Evolutionary conservation across 2,113 vertebrate species (phyloP).

Genomic region (Pholis gunnellus): DNA sequence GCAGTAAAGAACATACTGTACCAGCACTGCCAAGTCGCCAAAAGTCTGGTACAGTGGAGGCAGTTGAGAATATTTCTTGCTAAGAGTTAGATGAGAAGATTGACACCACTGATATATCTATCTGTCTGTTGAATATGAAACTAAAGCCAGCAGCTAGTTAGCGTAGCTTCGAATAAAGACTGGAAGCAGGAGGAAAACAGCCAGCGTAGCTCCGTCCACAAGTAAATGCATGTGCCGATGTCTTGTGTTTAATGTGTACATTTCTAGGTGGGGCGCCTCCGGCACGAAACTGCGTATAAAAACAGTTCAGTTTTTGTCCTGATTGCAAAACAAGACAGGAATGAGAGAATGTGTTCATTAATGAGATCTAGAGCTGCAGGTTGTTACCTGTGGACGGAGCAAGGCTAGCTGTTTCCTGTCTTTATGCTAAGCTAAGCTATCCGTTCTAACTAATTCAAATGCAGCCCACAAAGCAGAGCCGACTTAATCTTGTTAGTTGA

Average conservation of each 20-base stretch:
- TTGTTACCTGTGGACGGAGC: background rate
- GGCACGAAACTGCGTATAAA: background rate
- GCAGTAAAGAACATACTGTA: conserved; percentile 1
- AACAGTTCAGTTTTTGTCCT: background rate
- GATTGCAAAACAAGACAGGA: background rate
- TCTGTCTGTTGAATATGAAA: background rate
- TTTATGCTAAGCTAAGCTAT: background rate
- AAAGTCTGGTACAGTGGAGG: background rate
- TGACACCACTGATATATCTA: background rate
- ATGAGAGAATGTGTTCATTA: background rate
- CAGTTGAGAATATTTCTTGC: background rate
- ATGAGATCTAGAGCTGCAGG: background rate
- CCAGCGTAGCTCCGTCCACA: background rate
- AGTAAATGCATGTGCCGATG: background rate
- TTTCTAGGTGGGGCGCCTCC: background rate
- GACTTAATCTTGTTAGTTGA: background rate
- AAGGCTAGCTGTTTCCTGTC: background rate
- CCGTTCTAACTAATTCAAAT: background rate
- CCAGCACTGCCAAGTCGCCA: background rate
- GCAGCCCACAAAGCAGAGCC: background rate
- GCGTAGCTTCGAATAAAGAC: conserved; percentile 3
- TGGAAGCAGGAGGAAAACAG: background rate
- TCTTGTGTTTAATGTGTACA: background rate
- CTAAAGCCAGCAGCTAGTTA: background rate
- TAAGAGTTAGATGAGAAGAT: background rate